A percentile compares a stretch with the other conserved stretches of the same genome.
phyloP scores from a whole-genome alignment of 1,140 invertebrate species.

The Ruditapes philippinarum region DNA sequence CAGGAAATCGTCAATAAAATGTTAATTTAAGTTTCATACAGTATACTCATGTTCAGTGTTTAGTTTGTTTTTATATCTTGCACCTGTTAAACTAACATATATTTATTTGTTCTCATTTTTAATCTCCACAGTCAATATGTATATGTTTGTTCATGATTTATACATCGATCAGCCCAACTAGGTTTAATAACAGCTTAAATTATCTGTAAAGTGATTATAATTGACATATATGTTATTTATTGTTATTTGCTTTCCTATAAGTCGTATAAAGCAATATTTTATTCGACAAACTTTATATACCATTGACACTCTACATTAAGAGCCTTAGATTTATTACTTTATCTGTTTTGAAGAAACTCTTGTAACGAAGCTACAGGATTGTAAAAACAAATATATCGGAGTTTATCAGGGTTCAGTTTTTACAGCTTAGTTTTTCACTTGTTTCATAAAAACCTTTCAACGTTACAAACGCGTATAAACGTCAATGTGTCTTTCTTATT shows the following conservation, averaged over 20 bases:
- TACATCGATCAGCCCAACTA: not conserved
- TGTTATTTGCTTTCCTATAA: slow-evolving; percentile 34
- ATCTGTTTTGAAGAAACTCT: too few species aligned
- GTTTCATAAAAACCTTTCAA: too few species aligned
- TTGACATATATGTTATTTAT: slow-evolving; percentile 37
- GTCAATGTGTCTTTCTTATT: too few species aligned
- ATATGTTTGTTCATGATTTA: not conserved
- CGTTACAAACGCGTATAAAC: too few species aligned
- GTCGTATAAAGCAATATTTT: slow-evolving; percentile 39
- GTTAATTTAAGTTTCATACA: not conserved
- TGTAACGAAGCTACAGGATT: too few species aligned
- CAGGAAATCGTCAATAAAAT: not conserved
- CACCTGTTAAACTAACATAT: slow-evolving; percentile 40
- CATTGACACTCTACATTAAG: not conserved
- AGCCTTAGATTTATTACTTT: not conserved
- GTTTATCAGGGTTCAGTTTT: too few species aligned
- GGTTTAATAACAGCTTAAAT: slow-evolving; percentile 2
- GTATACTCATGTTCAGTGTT: not conserved
- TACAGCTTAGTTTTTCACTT: too few species aligned
- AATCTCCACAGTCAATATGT: slow-evolving; percentile 23
- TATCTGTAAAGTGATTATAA: not conserved
- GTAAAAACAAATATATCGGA: too few species aligned
- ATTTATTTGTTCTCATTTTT: not conserved
- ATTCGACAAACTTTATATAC: not conserved
- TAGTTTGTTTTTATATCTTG: not conserved